Evolutionary conservation across 2,888 invertebrate genomes (phyloP), one percentile per base, ranked within the genome.

Genomic region (Lochmaea crataegi): DNA sequence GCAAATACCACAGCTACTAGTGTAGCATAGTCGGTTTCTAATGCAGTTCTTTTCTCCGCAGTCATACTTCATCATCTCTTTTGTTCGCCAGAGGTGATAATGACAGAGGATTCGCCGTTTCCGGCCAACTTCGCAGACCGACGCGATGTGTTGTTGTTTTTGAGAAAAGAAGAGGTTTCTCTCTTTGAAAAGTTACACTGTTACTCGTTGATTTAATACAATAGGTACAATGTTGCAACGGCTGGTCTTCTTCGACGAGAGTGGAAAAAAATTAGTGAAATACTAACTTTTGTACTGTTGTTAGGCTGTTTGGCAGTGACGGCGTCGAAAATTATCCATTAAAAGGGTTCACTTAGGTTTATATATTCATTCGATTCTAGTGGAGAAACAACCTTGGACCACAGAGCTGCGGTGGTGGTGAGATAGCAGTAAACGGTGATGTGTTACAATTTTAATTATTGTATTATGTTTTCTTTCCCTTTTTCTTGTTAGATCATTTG

Each of bases 81-180:
- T 85, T 86, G 85, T 85, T 84, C 85, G 82, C 78, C 79, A 81
- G 85, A 85, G 86, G 86, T 86, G 86, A 85, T 86, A 86, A 86
- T 86, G 86, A 85, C 82, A 83, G 82, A 84, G 85, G 83, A 84
- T 65, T 84, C 85, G 82, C 82, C 80, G 80, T 82, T 84, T 85
- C 85, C 85, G 86, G 85, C 83, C 85, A 85, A 84, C 85, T 85
- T 84, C 84, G 84, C 83, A 82, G 82, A 68, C 72, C 82, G 82
- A 82, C 83, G 81, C 84, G 81, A 82, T 82, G 82, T 82, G 81
- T 83, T 85, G 83, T 85, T 84, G 82, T 81, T 63, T n/a, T 63
- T 63, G 61, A 63, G 75, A 41, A 61, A 53, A 63, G 60, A 58
- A 67, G 80, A 83, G 82, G 81, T 38, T 9, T 42, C 61, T 42